Percentiles rank a stretch among this genome's conserved stretches.
phyloP scores from a whole-genome alignment of 2,888 invertebrate genomes.

The Augochlorella aurata region DNA sequence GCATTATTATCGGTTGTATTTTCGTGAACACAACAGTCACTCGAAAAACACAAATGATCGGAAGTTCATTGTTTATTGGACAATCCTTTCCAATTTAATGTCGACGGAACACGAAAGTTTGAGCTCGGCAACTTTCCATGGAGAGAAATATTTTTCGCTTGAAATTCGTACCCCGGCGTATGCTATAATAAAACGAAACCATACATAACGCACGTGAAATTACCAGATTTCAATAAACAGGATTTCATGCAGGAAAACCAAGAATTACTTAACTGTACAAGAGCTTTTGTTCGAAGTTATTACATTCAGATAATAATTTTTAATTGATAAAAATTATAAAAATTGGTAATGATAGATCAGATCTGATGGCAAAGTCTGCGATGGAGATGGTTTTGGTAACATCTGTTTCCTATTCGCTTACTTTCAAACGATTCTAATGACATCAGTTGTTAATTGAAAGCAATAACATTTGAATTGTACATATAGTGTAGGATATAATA shows the following conservation, averaged over 20 bases:
- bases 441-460: too few species aligned
- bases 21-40: neutral
- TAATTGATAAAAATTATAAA: too few species aligned
- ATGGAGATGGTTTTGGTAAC: too few species aligned
- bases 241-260: neutral
- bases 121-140: neutral
- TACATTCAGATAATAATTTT: neutral
- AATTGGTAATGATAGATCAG: too few species aligned
- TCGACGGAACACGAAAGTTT: neutral
- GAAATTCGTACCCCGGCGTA: neutral
- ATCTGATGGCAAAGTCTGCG: too few species aligned
- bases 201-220: neutral
- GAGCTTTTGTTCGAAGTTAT: neutral
- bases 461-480: too few species aligned
- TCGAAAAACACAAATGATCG: neutral
- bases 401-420: too few species aligned
- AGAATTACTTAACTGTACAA: neutral
- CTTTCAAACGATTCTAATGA: too few species aligned
- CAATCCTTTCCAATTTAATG: conserved; percentile 1
- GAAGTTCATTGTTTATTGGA: neutral
- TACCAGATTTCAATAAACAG: neutral
- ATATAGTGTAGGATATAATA: too few species aligned
- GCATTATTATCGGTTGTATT: neutral
- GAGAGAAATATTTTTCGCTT: neutral
- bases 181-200: neutral